These are phyloP conservation scores for Telmatherina bonti DNA, from an alignment of 2,797 vertebrate species.

Conservation along the genomic window DNA sequence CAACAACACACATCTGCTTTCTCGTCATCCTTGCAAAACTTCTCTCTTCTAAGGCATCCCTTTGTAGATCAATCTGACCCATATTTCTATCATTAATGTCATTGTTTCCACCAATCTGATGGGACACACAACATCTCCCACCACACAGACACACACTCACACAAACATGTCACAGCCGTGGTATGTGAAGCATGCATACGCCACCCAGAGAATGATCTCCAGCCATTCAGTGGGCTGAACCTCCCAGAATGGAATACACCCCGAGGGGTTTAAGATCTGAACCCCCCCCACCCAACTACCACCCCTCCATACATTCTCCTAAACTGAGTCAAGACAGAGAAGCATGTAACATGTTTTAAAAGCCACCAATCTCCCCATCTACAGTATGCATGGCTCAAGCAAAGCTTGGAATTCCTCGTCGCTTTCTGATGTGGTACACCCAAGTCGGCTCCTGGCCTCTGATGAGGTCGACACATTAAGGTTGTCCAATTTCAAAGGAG, in stretches of 20 bases:
- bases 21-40: conserved; percentile 47
- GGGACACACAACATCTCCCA: conserved; percentile 23
- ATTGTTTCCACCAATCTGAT: conserved; percentile 30
- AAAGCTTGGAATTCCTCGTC: conserved; percentile 38
- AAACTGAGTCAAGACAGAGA: conserved; percentile 53
- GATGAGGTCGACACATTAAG: conserved; percentile 27
- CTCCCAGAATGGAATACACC: conserved; percentile 65
- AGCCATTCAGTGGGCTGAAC: conserved; percentile 68
- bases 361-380: neutral
- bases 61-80: conserved; percentile 28
- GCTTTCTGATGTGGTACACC: conserved; percentile 48
- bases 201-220: conserved; percentile 75
- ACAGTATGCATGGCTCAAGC: conserved; percentile 9
- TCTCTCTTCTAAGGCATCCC: conserved; percentile 30
- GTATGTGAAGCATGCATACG: conserved; percentile 81
- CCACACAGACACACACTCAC: conserved; percentile 42
- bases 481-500: conserved; percentile 61
- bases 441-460: conserved; percentile 8
- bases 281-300: conserved; percentile 20
- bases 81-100: conserved; percentile 4
- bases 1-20: conserved; percentile 28
- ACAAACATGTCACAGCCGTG: conserved; percentile 68
- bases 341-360: conserved; percentile 22
- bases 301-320: conserved; percentile 39
- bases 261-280: conserved; percentile 61